A percentile compares a stretch with the other conserved stretches of the same genome.
Conservation (phyloP, 2,797 vertebrate species). For the Pseudotriccus pelzelni region DNA sequence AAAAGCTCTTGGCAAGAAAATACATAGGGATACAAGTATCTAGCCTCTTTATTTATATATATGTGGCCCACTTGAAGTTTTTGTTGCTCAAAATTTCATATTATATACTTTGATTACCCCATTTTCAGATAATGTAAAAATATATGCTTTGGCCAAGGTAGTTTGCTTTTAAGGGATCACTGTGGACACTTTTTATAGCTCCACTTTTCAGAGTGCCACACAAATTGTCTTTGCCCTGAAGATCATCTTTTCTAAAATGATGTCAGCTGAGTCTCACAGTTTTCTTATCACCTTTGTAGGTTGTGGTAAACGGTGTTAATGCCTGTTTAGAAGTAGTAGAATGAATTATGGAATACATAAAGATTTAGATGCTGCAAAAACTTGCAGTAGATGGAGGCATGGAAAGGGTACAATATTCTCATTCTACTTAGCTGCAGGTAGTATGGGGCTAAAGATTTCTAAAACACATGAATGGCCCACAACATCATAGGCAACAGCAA, state of each 20-base stretch:
- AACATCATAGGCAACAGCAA: background rate
- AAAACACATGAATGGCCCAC: background rate
- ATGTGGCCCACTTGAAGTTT: fast-evolving
- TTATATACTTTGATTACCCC: background rate
- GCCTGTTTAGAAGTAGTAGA: background rate
- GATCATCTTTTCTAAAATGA: background rate
- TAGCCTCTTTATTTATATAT: background rate
- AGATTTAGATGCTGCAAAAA: background rate
- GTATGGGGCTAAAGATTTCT: background rate
- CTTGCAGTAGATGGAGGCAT: background rate
- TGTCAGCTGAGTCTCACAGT: background rate
- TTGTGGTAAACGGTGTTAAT: background rate
- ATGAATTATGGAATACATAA: background rate
- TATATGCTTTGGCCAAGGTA: background rate
- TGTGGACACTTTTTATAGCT: background rate
- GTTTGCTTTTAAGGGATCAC: background rate
- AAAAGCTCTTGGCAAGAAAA: background rate
- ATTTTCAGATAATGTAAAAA: background rate
- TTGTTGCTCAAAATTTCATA: background rate
- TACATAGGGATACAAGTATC: fast-evolving
- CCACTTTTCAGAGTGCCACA: background rate
- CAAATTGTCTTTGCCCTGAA: background rate
- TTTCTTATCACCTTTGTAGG: background rate
- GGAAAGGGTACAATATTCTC: background rate
- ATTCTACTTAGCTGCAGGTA: background rate